A percentile compares a stretch with the other conserved stretches of the same genome.
Conservation (phyloP, 2,113 vertebrate species). For the Ceuthmochares aereus region DNA sequence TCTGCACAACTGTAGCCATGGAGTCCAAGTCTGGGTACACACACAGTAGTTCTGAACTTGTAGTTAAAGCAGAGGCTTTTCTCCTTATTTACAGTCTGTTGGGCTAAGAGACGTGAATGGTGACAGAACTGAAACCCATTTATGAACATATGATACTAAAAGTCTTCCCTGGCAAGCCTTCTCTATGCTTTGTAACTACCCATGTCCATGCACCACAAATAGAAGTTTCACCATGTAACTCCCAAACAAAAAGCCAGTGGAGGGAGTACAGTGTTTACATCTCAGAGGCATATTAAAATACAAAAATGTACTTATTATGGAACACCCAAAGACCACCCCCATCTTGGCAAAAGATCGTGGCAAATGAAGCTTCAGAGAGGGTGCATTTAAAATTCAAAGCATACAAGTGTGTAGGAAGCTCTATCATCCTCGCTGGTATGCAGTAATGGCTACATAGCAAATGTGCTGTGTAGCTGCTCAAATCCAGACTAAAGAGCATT, state of each 20-base stretch:
- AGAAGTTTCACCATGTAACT: background rate
- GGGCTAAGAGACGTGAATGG: background rate
- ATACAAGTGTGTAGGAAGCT: background rate
- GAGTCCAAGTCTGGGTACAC: background rate
- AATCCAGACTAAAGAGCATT: background rate
- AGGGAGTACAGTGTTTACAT: background rate
- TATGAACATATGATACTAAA: background rate
- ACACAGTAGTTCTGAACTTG: background rate
- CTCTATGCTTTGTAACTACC: background rate
- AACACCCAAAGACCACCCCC: background rate
- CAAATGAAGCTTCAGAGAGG: background rate
- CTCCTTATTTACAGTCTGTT: background rate
- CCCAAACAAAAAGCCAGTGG: background rate
- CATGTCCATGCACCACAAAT: fast-evolving
- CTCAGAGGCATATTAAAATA: background rate
- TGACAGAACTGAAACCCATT: background rate
- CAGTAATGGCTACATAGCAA: background rate
- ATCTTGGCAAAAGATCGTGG: background rate
- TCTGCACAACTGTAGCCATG: background rate
- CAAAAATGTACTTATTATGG: background rate
- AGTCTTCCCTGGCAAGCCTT: background rate
- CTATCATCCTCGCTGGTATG: background rate
- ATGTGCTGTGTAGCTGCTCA: background rate
- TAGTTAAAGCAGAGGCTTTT: background rate
- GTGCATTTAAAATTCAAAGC: background rate